phyloP scores from a whole-genome alignment of 1,140 invertebrate species.

The Phthorimaea operculella region DNA sequence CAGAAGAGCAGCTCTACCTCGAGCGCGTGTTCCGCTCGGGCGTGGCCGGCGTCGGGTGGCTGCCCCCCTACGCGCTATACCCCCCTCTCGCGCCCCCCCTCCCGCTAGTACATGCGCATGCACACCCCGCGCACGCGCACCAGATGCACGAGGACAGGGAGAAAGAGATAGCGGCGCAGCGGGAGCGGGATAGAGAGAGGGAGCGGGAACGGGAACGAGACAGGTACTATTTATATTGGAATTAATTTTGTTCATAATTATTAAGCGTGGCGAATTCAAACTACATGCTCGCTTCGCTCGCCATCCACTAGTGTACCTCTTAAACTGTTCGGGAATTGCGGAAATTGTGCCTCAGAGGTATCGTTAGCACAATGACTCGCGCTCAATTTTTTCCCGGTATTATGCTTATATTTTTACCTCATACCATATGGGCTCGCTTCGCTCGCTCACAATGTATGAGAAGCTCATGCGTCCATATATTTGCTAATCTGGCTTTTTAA shows the following conservation, averaged over 20 bases:
- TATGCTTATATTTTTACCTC: too few species aligned
- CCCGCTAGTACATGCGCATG: conserved; percentile 23
- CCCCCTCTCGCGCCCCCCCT: conserved; percentile 48
- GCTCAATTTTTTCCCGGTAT: too few species aligned
- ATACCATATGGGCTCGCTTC: too few species aligned
- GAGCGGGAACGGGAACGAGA: conserved; percentile 37
- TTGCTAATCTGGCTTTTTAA: too few species aligned
- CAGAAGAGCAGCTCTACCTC: conserved; percentile 60
- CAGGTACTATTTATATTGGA: conserved; percentile 27
- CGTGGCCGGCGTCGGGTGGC: conserved; percentile 54
- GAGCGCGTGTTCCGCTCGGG: conserved; percentile 58
- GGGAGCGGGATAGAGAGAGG: conserved; percentile 27
- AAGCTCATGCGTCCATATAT: too few species aligned
- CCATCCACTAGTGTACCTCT: too few species aligned
- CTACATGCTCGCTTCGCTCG: too few species aligned
- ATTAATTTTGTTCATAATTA: not conserved
- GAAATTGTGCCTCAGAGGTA: too few species aligned
- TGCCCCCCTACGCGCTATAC: conserved; percentile 58
- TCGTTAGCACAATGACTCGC: too few species aligned
- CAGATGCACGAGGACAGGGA: conserved; percentile 41
- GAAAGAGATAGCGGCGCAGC: conserved; percentile 42
- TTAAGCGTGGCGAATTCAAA: too few species aligned
- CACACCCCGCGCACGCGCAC: conserved; percentile 19
- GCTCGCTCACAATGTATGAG: too few species aligned
- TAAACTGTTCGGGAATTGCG: too few species aligned